Percentiles rank a stretch among this genome's conserved stretches.
Conservation (phyloP, 2,888 invertebrate species). For the Platycnemis pennipes region DNA sequence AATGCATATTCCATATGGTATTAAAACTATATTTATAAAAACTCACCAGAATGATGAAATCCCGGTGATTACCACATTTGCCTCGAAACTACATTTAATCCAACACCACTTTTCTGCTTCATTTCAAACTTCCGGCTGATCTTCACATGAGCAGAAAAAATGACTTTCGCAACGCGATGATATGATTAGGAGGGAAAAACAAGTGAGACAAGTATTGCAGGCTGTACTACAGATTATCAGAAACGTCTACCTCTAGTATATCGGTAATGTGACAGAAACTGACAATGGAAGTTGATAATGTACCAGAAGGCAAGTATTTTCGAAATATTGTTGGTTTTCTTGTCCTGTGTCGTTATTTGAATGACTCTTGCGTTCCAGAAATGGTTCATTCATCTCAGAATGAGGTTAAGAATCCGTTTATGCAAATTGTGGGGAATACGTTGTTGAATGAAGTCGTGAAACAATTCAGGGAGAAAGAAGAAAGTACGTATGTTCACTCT, state of each 20-base stretch:
- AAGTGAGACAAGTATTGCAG: too few species aligned
- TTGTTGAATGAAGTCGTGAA: constrained; percentile 19
- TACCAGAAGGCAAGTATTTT: background rate
- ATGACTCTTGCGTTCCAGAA: background rate
- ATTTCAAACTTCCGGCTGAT: background rate
- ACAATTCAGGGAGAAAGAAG: constrained; percentile 25
- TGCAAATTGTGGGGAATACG: background rate
- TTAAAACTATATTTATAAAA: background rate
- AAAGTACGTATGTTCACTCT: background rate
- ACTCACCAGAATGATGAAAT: background rate
- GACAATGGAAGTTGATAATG: background rate
- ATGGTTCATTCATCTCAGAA: background rate
- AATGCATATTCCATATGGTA: background rate
- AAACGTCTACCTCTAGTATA: too few species aligned
- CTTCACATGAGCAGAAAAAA: background rate
- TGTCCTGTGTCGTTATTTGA: background rate
- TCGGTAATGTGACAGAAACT: too few species aligned
- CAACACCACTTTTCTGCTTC: background rate
- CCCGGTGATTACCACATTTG: background rate
- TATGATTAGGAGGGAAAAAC: background rate
- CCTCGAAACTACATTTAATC: too few species aligned
- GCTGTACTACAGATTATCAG: too few species aligned
- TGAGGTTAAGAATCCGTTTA: background rate
- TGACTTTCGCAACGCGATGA: background rate
- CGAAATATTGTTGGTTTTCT: background rate